Evolutionary conservation across 2,888 invertebrate species (phyloP), one percentile per base, ranked within the genome.

Genomic region (Girardia tigrina): DNA sequence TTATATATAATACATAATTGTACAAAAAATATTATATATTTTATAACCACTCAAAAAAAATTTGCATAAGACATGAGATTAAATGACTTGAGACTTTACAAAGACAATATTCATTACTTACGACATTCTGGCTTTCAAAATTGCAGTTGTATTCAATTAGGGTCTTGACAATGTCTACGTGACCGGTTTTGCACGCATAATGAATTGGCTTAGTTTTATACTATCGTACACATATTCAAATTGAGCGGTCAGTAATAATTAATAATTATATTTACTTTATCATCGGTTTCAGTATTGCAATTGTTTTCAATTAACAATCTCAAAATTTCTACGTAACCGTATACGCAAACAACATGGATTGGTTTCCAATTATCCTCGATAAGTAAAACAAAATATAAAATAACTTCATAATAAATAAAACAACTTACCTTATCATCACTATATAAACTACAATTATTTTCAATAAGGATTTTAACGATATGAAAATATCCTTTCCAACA

Each of bases 71-170:
- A n/a, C n/a, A n/a, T n/a, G n/a, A n/a, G n/a, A n/a, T n/a, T n/a
- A n/a, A n/a, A n/a, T n/a, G n/a, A n/a, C n/a, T n/a, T n/a, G n/a
- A n/a, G n/a, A n/a, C n/a, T n/a, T n/a, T n/a, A n/a, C n/a, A n/a
- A n/a, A n/a, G n/a, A n/a, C n/a, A n/a, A n/a, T n/a, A n/a, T n/a
- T n/a, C n/a, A n/a, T n/a, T 36, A 36, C 56, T 56, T 16, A 56
- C 56, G 23, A 56, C 23, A 56, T 56, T 56, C n/a, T 56, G 56
- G n/a, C 56, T 56, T 16, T 56, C 56, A n/a, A 56, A 56, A n/a
- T 56, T 56, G 56, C 56, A 56, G 23, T 56, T 56, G 56, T 56
- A 20, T 56, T 56, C 56, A 56, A 56, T 56, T n/a, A 56, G 56
- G 23, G n/a, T 56, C 23, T 23, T 56, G 20, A 56, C 56, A 56